Percentiles rank a stretch among this genome's conserved stretches.
Conservation (phyloP, 2,888 invertebrate genomes). For the Aphrophora alni region DNA sequence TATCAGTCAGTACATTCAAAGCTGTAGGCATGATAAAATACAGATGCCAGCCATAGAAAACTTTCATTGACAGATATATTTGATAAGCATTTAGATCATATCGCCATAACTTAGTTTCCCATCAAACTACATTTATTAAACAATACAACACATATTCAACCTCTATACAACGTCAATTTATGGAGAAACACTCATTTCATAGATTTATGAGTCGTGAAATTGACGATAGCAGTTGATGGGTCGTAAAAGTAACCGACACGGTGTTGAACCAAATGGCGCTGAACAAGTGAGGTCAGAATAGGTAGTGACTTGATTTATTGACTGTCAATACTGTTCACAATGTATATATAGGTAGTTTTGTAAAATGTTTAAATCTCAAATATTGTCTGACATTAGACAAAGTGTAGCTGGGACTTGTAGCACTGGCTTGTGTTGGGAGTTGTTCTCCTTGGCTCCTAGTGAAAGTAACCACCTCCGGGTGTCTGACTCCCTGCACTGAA, state of each 20-base stretch:
- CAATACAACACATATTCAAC: too few relatives aligned
- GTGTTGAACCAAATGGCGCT: too few relatives aligned
- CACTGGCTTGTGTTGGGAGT: neutral
- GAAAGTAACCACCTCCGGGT: neutral
- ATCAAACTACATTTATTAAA: too few relatives aligned
- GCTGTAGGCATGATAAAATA: too few relatives aligned
- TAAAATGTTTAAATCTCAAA: neutral
- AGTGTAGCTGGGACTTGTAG: neutral
- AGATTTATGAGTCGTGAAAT: neutral
- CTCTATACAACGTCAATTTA: too few relatives aligned
- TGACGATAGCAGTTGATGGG: neutral
- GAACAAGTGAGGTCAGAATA: neutral
- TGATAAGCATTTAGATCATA: too few relatives aligned
- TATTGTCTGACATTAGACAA: neutral
- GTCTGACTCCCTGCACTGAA: neutral
- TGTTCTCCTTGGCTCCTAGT: slow-evolving; percentile 1
- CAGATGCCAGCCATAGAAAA: too few relatives aligned
- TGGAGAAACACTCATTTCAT: neutral
- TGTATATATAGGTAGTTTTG: neutral
- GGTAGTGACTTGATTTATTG: neutral
- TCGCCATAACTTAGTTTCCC: too few relatives aligned
- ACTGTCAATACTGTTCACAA: neutral
- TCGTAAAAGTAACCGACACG: neutral
- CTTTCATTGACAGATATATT: too few relatives aligned
- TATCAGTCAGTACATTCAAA: too few relatives aligned